phyloP scores from a whole-genome alignment of 2,113 vertebrate genomes.

The Microtus richardsoni region DNA sequence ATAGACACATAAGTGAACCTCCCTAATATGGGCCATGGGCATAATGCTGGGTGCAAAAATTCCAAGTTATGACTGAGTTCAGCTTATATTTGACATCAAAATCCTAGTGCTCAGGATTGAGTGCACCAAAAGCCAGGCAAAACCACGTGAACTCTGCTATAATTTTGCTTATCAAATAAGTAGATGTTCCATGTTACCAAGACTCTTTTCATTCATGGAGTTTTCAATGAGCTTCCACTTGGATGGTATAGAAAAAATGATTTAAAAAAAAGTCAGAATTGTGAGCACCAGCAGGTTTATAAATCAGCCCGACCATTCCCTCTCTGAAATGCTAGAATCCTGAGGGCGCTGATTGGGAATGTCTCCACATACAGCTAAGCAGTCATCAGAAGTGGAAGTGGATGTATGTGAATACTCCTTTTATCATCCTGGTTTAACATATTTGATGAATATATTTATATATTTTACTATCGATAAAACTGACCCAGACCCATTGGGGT shows the following conservation, averaged over 20 bases:
- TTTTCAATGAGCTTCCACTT: slow-evolving; percentile 1
- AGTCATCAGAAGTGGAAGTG: background rate
- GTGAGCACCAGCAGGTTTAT: background rate
- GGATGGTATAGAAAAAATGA: background rate
- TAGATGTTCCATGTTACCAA: background rate
- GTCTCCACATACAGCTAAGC: slow-evolving; percentile 9
- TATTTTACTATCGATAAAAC: background rate
- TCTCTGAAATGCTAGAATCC: background rate
- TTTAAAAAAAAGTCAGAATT: background rate
- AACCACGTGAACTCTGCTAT: background rate
- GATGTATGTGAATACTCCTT: background rate
- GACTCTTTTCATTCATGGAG: background rate
- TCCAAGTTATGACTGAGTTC: background rate
- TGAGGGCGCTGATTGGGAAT: background rate
- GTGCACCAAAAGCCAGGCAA: background rate
- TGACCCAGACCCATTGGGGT: background rate
- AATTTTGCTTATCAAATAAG: background rate
- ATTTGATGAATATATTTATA: background rate
- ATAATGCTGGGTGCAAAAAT: background rate
- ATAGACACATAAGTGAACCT: background rate
- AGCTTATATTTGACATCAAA: background rate
- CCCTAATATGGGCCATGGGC: background rate
- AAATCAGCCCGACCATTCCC: background rate
- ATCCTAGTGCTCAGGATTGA: background rate
- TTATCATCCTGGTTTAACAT: background rate